phyloP scores from a whole-genome alignment of 2,888 invertebrate genomes.

The Mesopsocus fuscifrons region DNA sequence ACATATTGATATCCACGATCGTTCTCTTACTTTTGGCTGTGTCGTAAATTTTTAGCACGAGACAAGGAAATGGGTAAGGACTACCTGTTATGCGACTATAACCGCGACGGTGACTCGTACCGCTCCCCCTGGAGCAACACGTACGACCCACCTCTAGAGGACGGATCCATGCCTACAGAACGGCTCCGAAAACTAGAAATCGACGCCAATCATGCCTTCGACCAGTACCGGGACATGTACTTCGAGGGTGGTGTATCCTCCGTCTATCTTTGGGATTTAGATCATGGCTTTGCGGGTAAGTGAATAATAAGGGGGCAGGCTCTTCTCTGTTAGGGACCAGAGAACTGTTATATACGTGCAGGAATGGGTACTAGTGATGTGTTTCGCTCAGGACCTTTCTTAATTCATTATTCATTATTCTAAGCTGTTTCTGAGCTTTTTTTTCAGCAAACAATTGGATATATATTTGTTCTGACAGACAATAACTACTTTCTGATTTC shows the following conservation, averaged over 20 bases:
- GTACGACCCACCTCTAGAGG: slow-evolving; percentile 93
- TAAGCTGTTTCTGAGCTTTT: too few species aligned
- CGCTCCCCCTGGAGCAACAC: slow-evolving; percentile 98
- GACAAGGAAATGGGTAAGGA: slow-evolving; percentile 92
- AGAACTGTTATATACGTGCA: too few species aligned
- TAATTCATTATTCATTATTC: too few species aligned
- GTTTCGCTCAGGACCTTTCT: too few species aligned
- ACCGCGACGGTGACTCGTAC: slow-evolving; percentile 97
- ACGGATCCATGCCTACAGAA: slow-evolving; percentile 97
- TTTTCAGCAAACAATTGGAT: too few species aligned
- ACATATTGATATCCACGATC: too few species aligned
- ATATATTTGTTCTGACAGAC: too few species aligned
- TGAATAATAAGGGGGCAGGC: too few species aligned
- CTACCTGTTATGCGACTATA: slow-evolving; percentile 96
- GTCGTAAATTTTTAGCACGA: slow-evolving; percentile 30
- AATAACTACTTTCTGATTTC: too few species aligned
- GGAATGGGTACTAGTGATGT: too few species aligned
- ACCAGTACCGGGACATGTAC: slow-evolving; percentile 97
- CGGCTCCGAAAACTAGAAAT: slow-evolving; percentile 86
- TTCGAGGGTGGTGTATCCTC: slow-evolving; percentile 99
- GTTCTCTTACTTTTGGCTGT: too few species aligned
- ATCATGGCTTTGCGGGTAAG: slow-evolving; percentile 86
- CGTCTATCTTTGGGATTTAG: slow-evolving; percentile 98
- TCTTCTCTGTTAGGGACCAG: too few species aligned
- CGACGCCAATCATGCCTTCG: slow-evolving; percentile 96